Percentiles rank a stretch among this genome's conserved stretches.
Evolutionary conservation across 2,113 vertebrate species (phyloP).

Genomic region (Lycaon pictus): DNA sequence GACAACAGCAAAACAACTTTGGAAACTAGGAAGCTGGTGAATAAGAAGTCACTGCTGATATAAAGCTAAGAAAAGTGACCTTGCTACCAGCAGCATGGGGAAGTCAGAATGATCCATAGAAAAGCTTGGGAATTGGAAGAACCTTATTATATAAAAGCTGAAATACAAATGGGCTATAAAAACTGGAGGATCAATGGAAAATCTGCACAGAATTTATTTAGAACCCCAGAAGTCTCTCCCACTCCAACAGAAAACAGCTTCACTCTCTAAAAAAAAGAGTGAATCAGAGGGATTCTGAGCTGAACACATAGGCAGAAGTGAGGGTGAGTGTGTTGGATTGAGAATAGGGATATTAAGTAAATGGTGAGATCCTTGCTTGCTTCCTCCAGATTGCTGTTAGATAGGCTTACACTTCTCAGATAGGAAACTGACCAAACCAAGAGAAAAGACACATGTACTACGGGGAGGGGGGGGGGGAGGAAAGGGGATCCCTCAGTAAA

Average conservation of each 20-base stretch:
- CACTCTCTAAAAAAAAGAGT: conserved; percentile 2
- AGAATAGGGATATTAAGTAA: not conserved
- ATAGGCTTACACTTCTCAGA: not conserved
- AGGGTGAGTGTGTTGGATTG: not conserved
- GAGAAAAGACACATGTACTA: not conserved
- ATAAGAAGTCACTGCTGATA: not conserved
- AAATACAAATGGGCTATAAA: not conserved
- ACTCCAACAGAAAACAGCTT: not conserved
- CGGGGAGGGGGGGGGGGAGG: too few species aligned
- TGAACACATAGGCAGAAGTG: not conserved
- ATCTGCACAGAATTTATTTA: not conserved
- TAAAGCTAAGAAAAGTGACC: not conserved
- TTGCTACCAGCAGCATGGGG: not conserved
- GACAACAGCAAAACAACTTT: not conserved
- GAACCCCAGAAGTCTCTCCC: not conserved
- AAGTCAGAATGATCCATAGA: not conserved
- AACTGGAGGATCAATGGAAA: not conserved
- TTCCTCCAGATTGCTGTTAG: not conserved
- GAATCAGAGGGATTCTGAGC: not conserved
- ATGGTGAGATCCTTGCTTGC: not conserved
- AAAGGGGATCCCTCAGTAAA: not conserved
- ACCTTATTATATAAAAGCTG: not conserved
- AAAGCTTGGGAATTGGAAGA: not conserved
- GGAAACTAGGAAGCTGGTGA: not conserved
- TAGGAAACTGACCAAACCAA: not conserved